Base-by-base conservation (phyloP, 2,797 vertebrate species). In the Halcyon chelicuti region DNA sequence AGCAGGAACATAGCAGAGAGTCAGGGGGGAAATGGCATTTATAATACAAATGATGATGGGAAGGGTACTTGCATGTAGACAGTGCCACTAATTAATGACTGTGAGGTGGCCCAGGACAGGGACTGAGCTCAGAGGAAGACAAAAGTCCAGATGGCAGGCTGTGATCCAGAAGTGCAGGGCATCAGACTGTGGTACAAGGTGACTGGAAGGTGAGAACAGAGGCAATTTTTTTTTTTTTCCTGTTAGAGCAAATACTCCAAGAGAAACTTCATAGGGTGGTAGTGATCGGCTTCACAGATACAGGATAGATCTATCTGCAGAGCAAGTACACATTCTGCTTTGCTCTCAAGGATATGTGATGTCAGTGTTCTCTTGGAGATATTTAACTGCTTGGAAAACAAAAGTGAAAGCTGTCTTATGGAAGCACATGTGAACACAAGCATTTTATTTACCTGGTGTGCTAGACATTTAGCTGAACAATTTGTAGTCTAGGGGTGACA, bases 111-210 rank as follows among this genome's bases (percentile, higher is more conserved):
- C 75, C 88, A 82, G 85, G 63, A 86, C 0, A 2, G 84, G 68
- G 81, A 90, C 28, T 71, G 76, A 70, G 83, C 52, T 35, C 68
- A 81, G 77, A 97, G 78, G 55, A 94, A 67, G 78, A 88, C 89
- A 62, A 62, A 93, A 89, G 78, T 96, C 96, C 97, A 97, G 98
- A 97, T 97, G 97, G 97, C 92, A 76, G 40, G 55, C 90, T 90
- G 12, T 92, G 90, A 93, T 96, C 72, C 88, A 96, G 94, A 96
- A 88, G 70, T 86, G 52, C 82, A 57, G 60, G 37, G 35, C 47
- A 12, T 86, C 54, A 66, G 26, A 55, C 77, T 90, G 46, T 89
- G 81, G 47, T 84, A 72, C 80, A 97, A 97, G 95, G 96, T 96
- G 88, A 81, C 62, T 88, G 40, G 67, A 96, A 97, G 94, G 91